Conservation (phyloP, 2,888 invertebrate genomes). For the Cerastis leucographa region DNA sequence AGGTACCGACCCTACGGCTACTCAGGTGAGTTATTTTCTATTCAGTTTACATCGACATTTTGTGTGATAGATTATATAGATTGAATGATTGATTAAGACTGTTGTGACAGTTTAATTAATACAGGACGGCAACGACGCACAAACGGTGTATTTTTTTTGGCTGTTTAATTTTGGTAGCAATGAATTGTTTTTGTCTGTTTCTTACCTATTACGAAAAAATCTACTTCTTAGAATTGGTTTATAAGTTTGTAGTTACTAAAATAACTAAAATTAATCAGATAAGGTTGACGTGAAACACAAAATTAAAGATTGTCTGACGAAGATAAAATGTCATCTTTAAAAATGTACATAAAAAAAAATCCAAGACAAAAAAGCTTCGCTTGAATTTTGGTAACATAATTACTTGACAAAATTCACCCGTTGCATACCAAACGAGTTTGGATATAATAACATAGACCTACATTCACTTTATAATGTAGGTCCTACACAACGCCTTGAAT, state of each 20-base stretch:
- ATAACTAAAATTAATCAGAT: too few relatives aligned
- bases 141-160: too few relatives aligned
- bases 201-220: background rate
- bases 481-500: constrained; percentile 45
- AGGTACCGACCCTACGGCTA: constrained; percentile 90
- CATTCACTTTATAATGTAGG: constrained; percentile 42
- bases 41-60: constrained; percentile 9
- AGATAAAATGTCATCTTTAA: background rate
- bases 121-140: too few relatives aligned
- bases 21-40: constrained; percentile 86
- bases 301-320: background rate
- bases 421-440: constrained; percentile 38
- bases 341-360: background rate
- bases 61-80: constrained; percentile 3
- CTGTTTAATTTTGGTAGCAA: background rate
- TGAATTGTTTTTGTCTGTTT: background rate
- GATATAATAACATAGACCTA: constrained; percentile 35
- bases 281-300: background rate
- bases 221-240: background rate
- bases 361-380: background rate
- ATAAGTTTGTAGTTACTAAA: too few relatives aligned
- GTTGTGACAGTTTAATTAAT: background rate
- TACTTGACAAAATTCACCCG: constrained; percentile 7
- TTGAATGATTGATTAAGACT: background rate
- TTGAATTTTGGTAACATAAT: constrained; percentile 14